Conservation (phyloP, 2,888 invertebrate species). For the Tipula lateralis region DNA sequence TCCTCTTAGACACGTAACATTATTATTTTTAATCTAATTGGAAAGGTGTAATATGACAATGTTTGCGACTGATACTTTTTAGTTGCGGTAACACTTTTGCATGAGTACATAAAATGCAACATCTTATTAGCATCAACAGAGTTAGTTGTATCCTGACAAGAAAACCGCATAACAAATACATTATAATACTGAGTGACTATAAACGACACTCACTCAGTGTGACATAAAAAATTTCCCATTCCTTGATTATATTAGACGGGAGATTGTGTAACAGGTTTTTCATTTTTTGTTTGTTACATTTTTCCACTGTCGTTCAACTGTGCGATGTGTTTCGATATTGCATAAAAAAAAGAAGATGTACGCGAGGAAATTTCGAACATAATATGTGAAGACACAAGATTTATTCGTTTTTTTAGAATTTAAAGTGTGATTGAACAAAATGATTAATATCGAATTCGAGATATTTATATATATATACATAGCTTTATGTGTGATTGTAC, state of each 20-base stretch:
- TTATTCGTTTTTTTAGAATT: neutral
- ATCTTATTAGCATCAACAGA: neutral
- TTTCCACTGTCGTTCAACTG: neutral
- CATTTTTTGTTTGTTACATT: neutral
- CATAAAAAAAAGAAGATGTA: neutral
- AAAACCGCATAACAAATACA: neutral
- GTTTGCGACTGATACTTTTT: neutral
- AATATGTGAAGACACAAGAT: neutral
- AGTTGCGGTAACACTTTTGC: neutral
- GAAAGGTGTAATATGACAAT: neutral
- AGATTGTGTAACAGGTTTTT: neutral
- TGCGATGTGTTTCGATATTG: neutral
- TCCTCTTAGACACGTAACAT: neutral
- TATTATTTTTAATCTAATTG: neutral
- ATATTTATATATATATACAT: too few relatives aligned
- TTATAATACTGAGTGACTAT: neutral
- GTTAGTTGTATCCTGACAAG: neutral
- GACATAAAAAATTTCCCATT: neutral
- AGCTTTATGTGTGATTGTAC: neutral
- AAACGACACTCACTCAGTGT: neutral
- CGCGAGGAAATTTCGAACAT: neutral
- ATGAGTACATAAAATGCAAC: neutral
- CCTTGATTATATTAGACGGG: neutral
- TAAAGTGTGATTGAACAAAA: neutral
- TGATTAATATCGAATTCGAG: neutral